These are phyloP conservation scores for Plutomurus gul DNA, from an alignment of 1,140 invertebrate genomes.

Conservation along the genomic window DNA sequence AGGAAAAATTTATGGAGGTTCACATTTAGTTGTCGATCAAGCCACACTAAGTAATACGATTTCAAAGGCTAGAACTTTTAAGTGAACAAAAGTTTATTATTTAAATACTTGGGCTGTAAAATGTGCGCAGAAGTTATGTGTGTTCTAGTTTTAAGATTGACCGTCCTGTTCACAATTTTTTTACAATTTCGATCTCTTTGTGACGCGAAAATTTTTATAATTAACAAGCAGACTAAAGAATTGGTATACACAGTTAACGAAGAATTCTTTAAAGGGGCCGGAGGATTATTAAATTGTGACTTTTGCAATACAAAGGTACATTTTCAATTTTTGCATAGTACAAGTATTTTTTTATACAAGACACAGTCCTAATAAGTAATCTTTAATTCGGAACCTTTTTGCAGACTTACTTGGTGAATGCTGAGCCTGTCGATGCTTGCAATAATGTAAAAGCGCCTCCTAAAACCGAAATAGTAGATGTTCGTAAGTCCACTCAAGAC, in stretches of 20 bases:
- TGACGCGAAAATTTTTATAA: background rate
- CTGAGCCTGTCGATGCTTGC: background rate
- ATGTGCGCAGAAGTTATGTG: background rate
- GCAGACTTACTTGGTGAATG: background rate
- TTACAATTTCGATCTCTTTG: background rate
- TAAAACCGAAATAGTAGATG: background rate
- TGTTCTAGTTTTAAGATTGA: conserved; percentile 56
- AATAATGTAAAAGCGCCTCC: background rate
- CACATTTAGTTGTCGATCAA: too few relatives aligned
- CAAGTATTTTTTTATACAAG: too few relatives aligned
- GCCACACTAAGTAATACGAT: too few relatives aligned
- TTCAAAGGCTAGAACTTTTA: too few relatives aligned
- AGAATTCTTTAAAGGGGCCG: too few relatives aligned
- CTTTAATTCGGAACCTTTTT: background rate
- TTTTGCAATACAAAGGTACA: too few relatives aligned
- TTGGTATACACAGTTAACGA: background rate
- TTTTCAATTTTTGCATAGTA: too few relatives aligned
- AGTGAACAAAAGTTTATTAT: too few relatives aligned
- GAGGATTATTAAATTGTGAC: too few relatives aligned
- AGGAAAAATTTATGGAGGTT: too few relatives aligned
- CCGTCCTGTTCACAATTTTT: background rate
- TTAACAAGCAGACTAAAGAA: background rate
- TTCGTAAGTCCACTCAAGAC: background rate
- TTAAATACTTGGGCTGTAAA: too few relatives aligned
- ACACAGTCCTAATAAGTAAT: too few relatives aligned